Evolutionary conservation across 2,797 vertebrate species (phyloP).

Genomic region (Pygocentrus nattereri): DNA sequence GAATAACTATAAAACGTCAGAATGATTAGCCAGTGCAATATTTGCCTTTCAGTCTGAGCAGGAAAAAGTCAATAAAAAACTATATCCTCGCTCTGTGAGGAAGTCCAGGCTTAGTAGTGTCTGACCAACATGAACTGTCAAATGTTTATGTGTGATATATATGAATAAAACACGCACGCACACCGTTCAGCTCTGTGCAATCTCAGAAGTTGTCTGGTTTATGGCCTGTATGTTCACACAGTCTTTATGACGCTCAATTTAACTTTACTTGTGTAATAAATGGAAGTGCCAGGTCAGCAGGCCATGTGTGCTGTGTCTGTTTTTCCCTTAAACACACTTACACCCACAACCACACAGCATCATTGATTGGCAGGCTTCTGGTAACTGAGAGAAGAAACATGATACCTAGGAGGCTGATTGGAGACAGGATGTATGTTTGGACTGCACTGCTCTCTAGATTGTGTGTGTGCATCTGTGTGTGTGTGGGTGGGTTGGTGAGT

Average conservation of each 20-base stretch:
- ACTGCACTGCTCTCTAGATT: slow-evolving; percentile 46
- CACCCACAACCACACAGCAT: slow-evolving; percentile 24
- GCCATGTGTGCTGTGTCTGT: slow-evolving; percentile 62
- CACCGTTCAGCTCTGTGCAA: slow-evolving; percentile 50
- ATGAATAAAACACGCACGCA: slow-evolving; percentile 46
- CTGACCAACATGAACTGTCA: slow-evolving; percentile 37
- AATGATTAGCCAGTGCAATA: neutral
- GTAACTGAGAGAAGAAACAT: slow-evolving; percentile 62
- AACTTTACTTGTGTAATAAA: slow-evolving; percentile 69
- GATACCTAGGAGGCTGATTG: slow-evolving; percentile 60
- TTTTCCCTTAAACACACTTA: slow-evolving; percentile 30
- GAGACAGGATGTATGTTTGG: slow-evolving; percentile 64
- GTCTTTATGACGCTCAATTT: slow-evolving; percentile 60
- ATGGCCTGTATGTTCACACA: slow-evolving; percentile 52
- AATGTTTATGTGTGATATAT: slow-evolving; percentile 41
- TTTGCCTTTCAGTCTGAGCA: slow-evolving; percentile 30
- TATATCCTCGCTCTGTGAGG: slow-evolving; percentile 10
- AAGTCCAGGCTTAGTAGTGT: slow-evolving; percentile 8
- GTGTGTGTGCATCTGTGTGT: slow-evolving; percentile 29
- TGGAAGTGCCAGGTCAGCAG: slow-evolving; percentile 63
- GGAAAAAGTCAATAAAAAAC: slow-evolving; percentile 34
- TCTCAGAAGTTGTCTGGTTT: slow-evolving; percentile 52
- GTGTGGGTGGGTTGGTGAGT: too few relatives aligned
- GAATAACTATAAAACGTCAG: slow-evolving; percentile 2
- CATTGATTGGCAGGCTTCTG: slow-evolving; percentile 60